Evolutionary conservation across 2,888 invertebrate genomes (phyloP).

Genomic region (Salpingus planirostris): DNA sequence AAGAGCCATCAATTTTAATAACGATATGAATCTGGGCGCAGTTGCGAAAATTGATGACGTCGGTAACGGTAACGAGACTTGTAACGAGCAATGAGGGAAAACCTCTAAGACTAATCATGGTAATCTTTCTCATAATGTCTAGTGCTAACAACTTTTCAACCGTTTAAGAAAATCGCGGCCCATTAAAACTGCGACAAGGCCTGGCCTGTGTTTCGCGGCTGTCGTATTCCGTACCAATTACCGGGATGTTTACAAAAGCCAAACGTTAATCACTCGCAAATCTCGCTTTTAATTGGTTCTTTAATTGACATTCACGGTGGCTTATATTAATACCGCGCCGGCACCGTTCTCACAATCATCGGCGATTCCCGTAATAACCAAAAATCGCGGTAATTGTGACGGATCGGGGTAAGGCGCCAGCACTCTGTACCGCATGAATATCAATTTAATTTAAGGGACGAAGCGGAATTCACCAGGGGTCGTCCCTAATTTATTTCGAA

Average conservation of each 20-base stretch:
- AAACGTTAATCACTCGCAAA: slow-evolving; percentile 38
- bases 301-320: slow-evolving; percentile 38
- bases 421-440: no score
- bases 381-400: neutral
- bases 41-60: slow-evolving; percentile 40
- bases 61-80: slow-evolving; percentile 38
- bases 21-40: slow-evolving; percentile 36
- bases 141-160: slow-evolving; percentile 43
- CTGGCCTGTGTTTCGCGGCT: slow-evolving; percentile 30
- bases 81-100: slow-evolving; percentile 39
- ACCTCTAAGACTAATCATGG: slow-evolving; percentile 41
- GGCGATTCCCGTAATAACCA: slow-evolving; percentile 2
- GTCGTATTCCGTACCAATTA: slow-evolving; percentile 31
- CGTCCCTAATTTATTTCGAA: no score
- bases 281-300: slow-evolving; percentile 38
- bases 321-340: slow-evolving; percentile 33
- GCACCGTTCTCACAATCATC: slow-evolving; percentile 19
- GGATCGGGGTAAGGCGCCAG: no score
- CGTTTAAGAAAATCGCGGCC: slow-evolving; percentile 43
- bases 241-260: slow-evolving; percentile 35
- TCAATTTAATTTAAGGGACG: no score
- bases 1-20: slow-evolving; percentile 36
- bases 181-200: slow-evolving; percentile 40
- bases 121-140: slow-evolving; percentile 41
- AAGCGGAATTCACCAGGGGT: no score